Conservation (phyloP, 2,113 vertebrate species). For the Notothenia coriiceps region DNA sequence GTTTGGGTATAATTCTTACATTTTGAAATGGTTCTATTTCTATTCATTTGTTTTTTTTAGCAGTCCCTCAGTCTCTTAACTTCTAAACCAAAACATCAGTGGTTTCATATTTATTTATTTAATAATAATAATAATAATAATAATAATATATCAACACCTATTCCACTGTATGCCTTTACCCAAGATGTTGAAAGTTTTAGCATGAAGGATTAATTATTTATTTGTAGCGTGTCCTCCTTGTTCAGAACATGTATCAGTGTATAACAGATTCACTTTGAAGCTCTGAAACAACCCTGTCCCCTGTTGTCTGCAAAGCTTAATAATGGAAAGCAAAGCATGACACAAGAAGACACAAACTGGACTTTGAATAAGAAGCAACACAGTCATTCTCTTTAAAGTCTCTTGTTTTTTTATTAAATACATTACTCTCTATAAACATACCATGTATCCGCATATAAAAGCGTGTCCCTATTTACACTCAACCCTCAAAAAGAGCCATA, state of each 20-base stretch:
- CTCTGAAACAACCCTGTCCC: conserved; percentile 39
- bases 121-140: too few species aligned
- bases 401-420: conserved; percentile 70
- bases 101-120: not conserved
- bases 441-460: conserved; percentile 70
- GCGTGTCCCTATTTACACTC: conserved; percentile 57
- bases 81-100: not conserved
- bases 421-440: conserved; percentile 61
- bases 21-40: not conserved
- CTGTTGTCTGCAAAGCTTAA: conserved; percentile 14
- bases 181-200: not conserved
- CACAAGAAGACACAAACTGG: not conserved
- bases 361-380: not conserved
- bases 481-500: conserved; percentile 28
- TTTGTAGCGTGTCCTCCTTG: not conserved
- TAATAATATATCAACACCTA: not conserved
- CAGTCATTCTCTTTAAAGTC: conserved; percentile 16
- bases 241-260: not conserved
- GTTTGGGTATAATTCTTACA: too few species aligned
- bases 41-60: not conserved
- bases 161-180: not conserved
- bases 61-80: not conserved
- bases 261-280: not conserved
- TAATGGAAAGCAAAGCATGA: not conserved
- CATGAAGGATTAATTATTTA: not conserved